Evolutionary conservation across 2,888 invertebrate genomes (phyloP), one percentile per base, ranked within the genome.

Genomic region (Cryptus armator): DNA sequence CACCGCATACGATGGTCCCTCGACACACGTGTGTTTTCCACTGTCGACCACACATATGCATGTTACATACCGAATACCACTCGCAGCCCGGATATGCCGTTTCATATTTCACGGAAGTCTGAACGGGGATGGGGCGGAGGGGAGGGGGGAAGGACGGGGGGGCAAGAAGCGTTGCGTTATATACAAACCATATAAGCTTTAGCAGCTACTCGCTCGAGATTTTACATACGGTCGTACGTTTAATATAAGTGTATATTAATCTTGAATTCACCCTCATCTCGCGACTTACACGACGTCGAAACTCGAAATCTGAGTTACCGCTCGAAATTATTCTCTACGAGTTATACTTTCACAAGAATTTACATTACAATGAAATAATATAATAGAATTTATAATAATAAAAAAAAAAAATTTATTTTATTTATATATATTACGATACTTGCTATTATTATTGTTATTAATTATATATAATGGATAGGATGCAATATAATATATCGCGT

Each of bases 201-300:
- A 10, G 3, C 16, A 53, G 71, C 53, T 37, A 71, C 19, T 56
- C n/a, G 51, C n/a, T 56, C 68, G 48, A 48, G 51, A 32, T 70
- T 32, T 29, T 71, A 32, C n/a, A 19, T 37, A 24, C 24, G 24
- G 56, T 16, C 0, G 10, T 56, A 51, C 56, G 56, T 56, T 56
- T 9, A 56, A 43, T 9, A 43, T 43, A 56, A 72, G 43, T 72
- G 59, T 72, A 72, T 44, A 59, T 72, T 59, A 72, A 72, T 72
- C 59, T 72, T 72, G 24, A 56, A 24, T 43, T 5, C 43, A 24
- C 43, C 10, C 24, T 24, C 44, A 0, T 59, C 29, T 32, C 59
- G 43, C 24, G 44, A 3, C 29, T 72, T 44, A 59, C 44, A 7
- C 53, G 56, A 10, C 71, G 7, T 43, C 14, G 19, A 6, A 56